These are phyloP conservation scores for Pollachius pollachius DNA, from an alignment of 2,113 vertebrate genomes.

Conservation along the genomic window DNA sequence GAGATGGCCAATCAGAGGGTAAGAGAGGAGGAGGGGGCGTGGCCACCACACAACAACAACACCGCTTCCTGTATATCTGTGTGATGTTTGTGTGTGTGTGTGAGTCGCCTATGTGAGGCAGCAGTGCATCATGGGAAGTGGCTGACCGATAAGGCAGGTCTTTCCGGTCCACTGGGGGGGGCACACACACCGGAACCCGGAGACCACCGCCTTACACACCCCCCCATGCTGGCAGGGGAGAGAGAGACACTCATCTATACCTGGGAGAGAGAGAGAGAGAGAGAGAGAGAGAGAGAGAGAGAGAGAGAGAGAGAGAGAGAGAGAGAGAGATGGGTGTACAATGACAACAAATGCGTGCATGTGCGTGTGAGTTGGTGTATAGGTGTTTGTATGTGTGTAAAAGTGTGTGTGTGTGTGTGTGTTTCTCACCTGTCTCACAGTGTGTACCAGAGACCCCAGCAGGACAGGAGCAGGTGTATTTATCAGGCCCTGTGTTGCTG, in stretches of 20 bases:
- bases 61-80: too few relatives aligned
- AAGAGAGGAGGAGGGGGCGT: too few relatives aligned
- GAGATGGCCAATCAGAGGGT: conserved; percentile 7
- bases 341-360: too few relatives aligned
- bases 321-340: too few relatives aligned
- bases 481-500: conserved; percentile 92
- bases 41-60: too few relatives aligned
- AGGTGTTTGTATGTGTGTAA: too few relatives aligned
- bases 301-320: not conserved
- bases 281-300: not conserved
- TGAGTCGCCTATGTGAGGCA: too few relatives aligned
- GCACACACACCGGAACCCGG: conserved; percentile 86
- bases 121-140: too few relatives aligned
- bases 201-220: conserved; percentile 84
- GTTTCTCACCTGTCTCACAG: conserved; percentile 84
- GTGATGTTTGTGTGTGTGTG: too few relatives aligned
- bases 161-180: conserved; percentile 91
- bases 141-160: conserved; percentile 80
- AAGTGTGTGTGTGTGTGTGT: not conserved
- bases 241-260: conserved; percentile 86
- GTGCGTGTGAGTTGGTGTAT: too few relatives aligned
- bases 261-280: conserved; percentile 58
- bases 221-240: conserved; percentile 89
- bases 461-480: conserved; percentile 88
- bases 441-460: conserved; percentile 87